Conservation (phyloP, 2,797 vertebrate species). For the Psittacula echo region DNA sequence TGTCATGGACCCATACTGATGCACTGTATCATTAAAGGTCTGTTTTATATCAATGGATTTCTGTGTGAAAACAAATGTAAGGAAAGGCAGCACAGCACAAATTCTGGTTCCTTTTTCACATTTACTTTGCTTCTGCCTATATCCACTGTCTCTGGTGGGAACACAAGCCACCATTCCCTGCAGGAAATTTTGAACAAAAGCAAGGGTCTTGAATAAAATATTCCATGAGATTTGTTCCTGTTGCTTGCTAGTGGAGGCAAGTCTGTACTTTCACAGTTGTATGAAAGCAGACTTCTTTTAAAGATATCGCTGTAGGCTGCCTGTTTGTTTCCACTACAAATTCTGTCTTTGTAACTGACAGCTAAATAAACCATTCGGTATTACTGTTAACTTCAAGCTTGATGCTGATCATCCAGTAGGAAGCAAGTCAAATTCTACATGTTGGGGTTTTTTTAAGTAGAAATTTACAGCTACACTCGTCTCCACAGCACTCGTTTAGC, state of each 20-base stretch:
- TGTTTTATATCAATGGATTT: background rate
- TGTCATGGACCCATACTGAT: background rate
- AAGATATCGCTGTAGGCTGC: background rate
- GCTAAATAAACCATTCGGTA: slow-evolving; percentile 20
- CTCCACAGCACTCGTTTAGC: background rate
- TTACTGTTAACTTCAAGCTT: background rate
- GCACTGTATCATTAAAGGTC: background rate
- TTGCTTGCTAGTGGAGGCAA: background rate
- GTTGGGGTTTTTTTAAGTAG: background rate
- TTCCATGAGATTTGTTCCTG: background rate
- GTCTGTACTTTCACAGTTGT: background rate
- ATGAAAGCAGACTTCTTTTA: background rate
- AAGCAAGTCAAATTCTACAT: slow-evolving; percentile 3
- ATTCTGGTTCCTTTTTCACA: slow-evolving; percentile 7
- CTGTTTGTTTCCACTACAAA: background rate
- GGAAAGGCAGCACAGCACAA: background rate
- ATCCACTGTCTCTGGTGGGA: background rate
- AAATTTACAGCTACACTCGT: background rate
- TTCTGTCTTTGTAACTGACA: background rate
- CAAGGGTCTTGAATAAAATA: slow-evolving; percentile 37
- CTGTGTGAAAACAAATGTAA: background rate
- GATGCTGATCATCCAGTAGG: background rate
- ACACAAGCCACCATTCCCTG: background rate
- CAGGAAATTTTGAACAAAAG: slow-evolving; percentile 35
- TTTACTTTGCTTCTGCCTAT: slow-evolving; percentile 1